A percentile compares a stretch with the other conserved stretches of the same genome.
phyloP scores from a whole-genome alignment of 2,797 vertebrate genomes.

The Clarias pachynema region DNA sequence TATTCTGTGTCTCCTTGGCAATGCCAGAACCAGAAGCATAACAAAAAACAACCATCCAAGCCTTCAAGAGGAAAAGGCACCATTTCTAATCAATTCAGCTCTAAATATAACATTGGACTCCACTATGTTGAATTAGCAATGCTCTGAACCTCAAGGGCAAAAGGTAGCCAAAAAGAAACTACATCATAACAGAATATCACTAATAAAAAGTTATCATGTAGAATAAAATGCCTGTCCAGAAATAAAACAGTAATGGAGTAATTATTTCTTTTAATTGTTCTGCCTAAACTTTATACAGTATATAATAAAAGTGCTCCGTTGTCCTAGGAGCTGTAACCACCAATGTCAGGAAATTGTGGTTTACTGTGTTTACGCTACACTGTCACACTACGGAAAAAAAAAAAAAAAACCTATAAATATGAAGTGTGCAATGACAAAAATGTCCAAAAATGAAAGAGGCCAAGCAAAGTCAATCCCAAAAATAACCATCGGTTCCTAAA shows the following conservation, averaged over 20 bases:
- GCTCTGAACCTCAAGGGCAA: not conserved
- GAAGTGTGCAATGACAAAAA: not conserved
- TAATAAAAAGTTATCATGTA: not conserved
- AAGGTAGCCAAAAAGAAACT: not conserved
- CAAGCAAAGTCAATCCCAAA: not conserved
- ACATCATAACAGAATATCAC: not conserved
- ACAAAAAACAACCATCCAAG: not conserved
- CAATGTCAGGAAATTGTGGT: constrained; percentile 3
- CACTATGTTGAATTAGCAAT: not conserved
- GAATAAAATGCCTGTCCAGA: not conserved
- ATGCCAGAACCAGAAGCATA: not conserved
- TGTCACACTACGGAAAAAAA: not conserved
- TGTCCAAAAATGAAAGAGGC: not conserved
- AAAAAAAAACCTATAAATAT: not conserved
- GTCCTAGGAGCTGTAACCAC: not conserved
- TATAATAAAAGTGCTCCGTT: not conserved
- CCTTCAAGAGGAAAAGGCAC: not conserved
- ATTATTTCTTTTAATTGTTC: not conserved
- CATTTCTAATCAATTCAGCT: not conserved
- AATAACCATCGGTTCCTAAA: not conserved
- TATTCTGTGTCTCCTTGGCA: constrained; percentile 58
- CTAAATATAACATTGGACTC: not conserved
- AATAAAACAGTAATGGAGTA: not conserved
- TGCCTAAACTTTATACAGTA: not conserved
- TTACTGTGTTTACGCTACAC: not conserved